Evolutionary conservation across 2,797 vertebrate genomes (phyloP), one percentile per base, ranked within the genome.

Genomic region (Acanthiza pusilla): DNA sequence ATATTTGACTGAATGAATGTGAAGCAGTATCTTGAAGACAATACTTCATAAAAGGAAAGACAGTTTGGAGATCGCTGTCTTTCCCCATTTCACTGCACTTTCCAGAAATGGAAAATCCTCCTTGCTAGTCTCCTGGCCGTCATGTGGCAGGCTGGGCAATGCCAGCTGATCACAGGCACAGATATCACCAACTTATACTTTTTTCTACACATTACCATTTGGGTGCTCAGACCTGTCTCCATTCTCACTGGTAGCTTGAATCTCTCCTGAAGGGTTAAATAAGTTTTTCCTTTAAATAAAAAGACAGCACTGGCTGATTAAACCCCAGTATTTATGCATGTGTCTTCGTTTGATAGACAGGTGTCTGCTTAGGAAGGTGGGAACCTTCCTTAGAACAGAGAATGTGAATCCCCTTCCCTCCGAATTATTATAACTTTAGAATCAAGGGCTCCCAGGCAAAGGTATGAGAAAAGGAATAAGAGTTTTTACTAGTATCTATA

Each of bases 1-100:
- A 76, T 53, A 65, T 47, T 89, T 83, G 72, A 87, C 43, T 25
- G 60, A 86, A 75, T 79, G n/a, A 89, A 86, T 54, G 42, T 63
- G 79, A 67, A 88, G 34, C 43, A 40, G 29, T 50, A 81, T 86
- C 73, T 70, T 79, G 50, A 81, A 87, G 68, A 80, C 47, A 74
- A 34, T 60, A 30, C 25, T 82, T 82, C 38, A 27, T 8, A 66
- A 62, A 54, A 54, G 48, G 27, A 63, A 76, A 70, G 76, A 43
- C 22, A 57, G 27, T 50, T 65, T 2, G 3, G 81, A 29, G 40
- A 55, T 47, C 2, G 3, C 7, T 0, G 2, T 42, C 9, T 38
- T 73, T 36, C 22, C 18, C 29, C 4, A 18, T 61, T 79, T 80
- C 78, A 50, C 11, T 21, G 58, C 7, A 10, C 25, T 57, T 92